Conservation (phyloP, 2,797 vertebrate genomes). For the Rhynchonycteris naso region DNA sequence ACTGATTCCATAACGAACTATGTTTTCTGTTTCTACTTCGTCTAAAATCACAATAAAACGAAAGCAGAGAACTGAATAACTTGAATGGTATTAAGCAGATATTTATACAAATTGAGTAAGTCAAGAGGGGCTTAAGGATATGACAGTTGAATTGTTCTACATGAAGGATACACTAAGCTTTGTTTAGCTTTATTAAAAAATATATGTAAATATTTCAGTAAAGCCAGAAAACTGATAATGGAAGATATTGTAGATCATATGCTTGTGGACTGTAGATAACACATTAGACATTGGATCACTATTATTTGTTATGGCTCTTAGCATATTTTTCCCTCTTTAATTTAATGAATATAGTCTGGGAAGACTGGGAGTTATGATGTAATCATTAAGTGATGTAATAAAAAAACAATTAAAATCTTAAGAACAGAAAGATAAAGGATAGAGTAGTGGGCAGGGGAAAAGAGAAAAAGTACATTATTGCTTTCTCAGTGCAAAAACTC, state of each 20-base stretch:
- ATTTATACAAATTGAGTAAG: slow-evolving; percentile 46
- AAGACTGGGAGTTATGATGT: slow-evolving; percentile 65
- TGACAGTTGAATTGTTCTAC: slow-evolving; percentile 16
- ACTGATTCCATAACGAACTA: slow-evolving; percentile 35
- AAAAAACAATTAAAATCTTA: slow-evolving; percentile 74
- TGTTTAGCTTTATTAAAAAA: slow-evolving; percentile 65
- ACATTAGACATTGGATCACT: slow-evolving; percentile 69
- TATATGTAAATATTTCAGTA: slow-evolving; percentile 27
- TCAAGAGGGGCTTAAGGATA: slow-evolving; percentile 64
- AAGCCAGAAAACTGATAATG: slow-evolving; percentile 68
- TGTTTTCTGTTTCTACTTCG: slow-evolving; percentile 52
- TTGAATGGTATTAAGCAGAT: slow-evolving; percentile 18
- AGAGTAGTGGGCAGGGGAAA: slow-evolving; percentile 53
- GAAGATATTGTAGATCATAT: slow-evolving; percentile 53
- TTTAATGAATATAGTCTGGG: slow-evolving; percentile 63
- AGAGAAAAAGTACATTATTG: slow-evolving; percentile 78
- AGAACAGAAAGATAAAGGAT: slow-evolving; percentile 68
- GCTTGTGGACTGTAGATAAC: slow-evolving; percentile 56
- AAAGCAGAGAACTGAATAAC: slow-evolving; percentile 51
- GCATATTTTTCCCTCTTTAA: slow-evolving; percentile 67
- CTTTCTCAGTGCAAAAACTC: slow-evolving; percentile 85
- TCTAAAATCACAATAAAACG: slow-evolving; percentile 63
- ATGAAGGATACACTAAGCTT: slow-evolving; percentile 67
- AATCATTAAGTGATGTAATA: slow-evolving; percentile 75
- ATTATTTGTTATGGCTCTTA: slow-evolving; percentile 60